A percentile compares a stretch with the other conserved stretches of the same genome.
phyloP scores from a whole-genome alignment of 2,888 invertebrate genomes.

The Agrilus biguttatus region DNA sequence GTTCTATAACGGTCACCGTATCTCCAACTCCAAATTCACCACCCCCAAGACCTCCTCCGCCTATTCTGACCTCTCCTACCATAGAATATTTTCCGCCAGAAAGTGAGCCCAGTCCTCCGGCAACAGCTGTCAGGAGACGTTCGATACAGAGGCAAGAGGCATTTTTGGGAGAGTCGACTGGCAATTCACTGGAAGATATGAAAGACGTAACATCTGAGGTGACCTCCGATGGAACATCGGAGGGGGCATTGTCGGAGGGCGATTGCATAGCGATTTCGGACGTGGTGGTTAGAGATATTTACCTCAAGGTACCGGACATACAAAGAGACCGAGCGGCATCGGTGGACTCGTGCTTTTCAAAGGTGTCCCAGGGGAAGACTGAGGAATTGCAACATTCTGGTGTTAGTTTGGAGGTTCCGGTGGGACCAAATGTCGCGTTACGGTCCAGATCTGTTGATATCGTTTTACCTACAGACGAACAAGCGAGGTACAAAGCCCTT shows the following conservation, averaged over 20 bases:
- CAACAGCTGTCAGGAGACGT: slow-evolving; percentile 40
- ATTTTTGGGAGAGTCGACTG: slow-evolving; percentile 61
- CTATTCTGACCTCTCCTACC: slow-evolving; percentile 34
- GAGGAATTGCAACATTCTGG: slow-evolving; percentile 52
- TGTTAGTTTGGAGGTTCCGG: slow-evolving; percentile 54
- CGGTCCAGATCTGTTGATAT: slow-evolving; percentile 78
- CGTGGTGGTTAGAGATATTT: slow-evolving; percentile 23
- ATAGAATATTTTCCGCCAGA: slow-evolving; percentile 42
- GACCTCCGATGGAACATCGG: slow-evolving; percentile 30
- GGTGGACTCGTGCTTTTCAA: slow-evolving; percentile 75
- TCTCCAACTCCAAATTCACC: slow-evolving; percentile 40
- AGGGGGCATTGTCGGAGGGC: slow-evolving; percentile 22
- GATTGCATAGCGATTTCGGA: slow-evolving; percentile 21
- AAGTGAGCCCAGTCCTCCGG: slow-evolving; percentile 20
- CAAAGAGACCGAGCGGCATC: slow-evolving; percentile 77
- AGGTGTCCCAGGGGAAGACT: slow-evolving; percentile 56
- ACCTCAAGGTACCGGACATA: slow-evolving; percentile 65
- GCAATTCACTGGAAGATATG: slow-evolving; percentile 56
- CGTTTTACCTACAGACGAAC: slow-evolving; percentile 72
- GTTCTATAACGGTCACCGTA: slow-evolving; percentile 46
- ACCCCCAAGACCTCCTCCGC: slow-evolving; percentile 28
- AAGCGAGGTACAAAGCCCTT: slow-evolving; percentile 74
- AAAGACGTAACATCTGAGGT: slow-evolving; percentile 30
- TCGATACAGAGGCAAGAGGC: slow-evolving; percentile 74
- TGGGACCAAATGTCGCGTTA: slow-evolving; percentile 44